These are phyloP conservation scores for Neodon shergylaensis DNA, from an alignment of 2,113 vertebrate genomes.

Conservation along the genomic window DNA sequence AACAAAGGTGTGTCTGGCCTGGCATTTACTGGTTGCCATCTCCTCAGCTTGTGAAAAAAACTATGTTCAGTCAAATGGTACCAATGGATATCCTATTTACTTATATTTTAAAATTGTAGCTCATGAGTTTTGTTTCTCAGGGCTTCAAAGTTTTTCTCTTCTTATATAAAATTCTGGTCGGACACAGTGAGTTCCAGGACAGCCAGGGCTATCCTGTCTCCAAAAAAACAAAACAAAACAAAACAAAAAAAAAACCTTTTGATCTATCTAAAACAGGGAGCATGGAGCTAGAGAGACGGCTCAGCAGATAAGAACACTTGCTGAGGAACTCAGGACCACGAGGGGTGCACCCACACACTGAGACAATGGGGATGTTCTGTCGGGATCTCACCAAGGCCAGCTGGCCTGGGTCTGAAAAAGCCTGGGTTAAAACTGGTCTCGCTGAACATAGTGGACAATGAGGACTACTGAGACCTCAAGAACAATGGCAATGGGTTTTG, in stretches of 20 bases:
- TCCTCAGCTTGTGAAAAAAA: background rate
- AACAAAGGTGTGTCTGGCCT: background rate
- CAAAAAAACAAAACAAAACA: background rate
- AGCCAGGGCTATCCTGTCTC: background rate
- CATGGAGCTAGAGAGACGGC: background rate
- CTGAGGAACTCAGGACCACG: no score
- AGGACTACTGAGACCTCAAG: no score
- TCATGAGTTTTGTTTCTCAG: background rate
- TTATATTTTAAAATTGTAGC: background rate
- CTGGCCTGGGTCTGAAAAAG: no score
- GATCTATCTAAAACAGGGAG: background rate
- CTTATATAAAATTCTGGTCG: background rate
- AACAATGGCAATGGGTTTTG: no score
- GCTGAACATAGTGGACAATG: no score
- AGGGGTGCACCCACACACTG: no score
- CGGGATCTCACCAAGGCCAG: no score
- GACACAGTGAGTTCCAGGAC: background rate
- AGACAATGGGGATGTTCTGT: no score
- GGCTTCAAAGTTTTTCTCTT: slow-evolving; percentile 39
- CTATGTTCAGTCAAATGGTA: background rate
- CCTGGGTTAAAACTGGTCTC: no score
- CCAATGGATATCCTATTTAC: background rate
- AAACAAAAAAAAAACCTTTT: background rate
- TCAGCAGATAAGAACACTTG: background rate
- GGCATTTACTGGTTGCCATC: background rate